phyloP scores from a whole-genome alignment of 2,888 invertebrate genomes.

The Papilio elwesi region DNA sequence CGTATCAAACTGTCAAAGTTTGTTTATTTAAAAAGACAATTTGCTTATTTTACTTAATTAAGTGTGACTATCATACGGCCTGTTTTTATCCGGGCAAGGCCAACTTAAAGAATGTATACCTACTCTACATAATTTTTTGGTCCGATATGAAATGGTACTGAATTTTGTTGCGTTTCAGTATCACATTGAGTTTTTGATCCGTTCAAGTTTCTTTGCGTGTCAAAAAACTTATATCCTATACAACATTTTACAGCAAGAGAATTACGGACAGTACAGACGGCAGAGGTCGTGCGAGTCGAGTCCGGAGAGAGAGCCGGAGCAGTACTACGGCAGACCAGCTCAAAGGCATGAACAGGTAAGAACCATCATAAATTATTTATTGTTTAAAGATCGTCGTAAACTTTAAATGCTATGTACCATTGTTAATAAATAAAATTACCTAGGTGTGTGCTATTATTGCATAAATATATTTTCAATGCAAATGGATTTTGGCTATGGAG shows the following conservation, averaged over 20 bases:
- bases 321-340: constrained; percentile 43
- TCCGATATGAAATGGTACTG: not conserved
- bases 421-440: no score
- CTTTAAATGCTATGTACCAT: no score
- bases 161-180: not conserved
- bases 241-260: constrained; percentile 56
- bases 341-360: constrained; percentile 37
- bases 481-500: no score
- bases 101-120: no score
- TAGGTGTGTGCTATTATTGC: no score
- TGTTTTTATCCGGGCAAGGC: no score
- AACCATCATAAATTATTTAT: not conserved
- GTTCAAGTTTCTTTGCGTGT: not conserved
- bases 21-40: no score
- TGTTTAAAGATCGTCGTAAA: not conserved
- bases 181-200: not conserved
- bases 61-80: no score
- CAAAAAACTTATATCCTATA: no score
- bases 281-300: constrained; percentile 73
- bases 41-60: no score
- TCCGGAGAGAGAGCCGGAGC: constrained; percentile 65
- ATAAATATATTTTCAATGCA: no score
- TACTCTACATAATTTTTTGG: not conserved
- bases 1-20: no score
- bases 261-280: constrained; percentile 61